Base-by-base conservation (phyloP, 2,113 vertebrate species). In the Pluvialis apricaria region DNA sequence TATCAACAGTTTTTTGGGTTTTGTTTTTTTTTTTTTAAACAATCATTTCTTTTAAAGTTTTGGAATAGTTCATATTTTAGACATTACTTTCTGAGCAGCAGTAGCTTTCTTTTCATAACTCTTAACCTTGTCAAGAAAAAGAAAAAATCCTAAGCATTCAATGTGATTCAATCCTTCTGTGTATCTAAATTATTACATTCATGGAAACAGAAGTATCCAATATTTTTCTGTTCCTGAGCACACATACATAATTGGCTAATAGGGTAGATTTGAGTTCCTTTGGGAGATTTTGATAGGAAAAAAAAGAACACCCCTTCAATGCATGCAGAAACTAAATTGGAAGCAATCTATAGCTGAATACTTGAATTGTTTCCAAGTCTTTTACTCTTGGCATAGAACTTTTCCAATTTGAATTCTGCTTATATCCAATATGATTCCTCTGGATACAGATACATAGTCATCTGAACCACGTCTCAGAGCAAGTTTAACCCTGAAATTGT, bases 271-370 rank as follows among this genome's bases (percentile, higher is more conserved):
- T 73, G 49, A 86, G 66, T 75, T 94, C 61, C 42, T 71, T 57
- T 54, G 65, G 72, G 72, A 89, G 15, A 42, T 32, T 86, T 93
- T 11, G 28, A 42, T 31, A 80, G 21, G 10, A 38, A 84, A 71
- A 72, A 64, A 64, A 92, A 20, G 13, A 72, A 76, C 36, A 81
- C 32, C 7, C 20, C 17, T 90, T 77, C 76, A 92, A 42, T 28
- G 1, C 45, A 77, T 20, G 31, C 51, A 91, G 86, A 96, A 96
- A 94, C 15, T 75, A 86, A 96, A 91, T 66, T 90, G 57, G 65
- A 94, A 95, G 38, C 66, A 94, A 85, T 65, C 82, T 93, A 66
- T 60, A 79, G 69, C 40, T 92, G 84, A 94, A 92, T 96, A 91
- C 82, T 93, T 94, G 68, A 96, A 58, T 45, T 75, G 45, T 55